phyloP scores from a whole-genome alignment of 1,140 invertebrate species.

The Lycorma delicatula region DNA sequence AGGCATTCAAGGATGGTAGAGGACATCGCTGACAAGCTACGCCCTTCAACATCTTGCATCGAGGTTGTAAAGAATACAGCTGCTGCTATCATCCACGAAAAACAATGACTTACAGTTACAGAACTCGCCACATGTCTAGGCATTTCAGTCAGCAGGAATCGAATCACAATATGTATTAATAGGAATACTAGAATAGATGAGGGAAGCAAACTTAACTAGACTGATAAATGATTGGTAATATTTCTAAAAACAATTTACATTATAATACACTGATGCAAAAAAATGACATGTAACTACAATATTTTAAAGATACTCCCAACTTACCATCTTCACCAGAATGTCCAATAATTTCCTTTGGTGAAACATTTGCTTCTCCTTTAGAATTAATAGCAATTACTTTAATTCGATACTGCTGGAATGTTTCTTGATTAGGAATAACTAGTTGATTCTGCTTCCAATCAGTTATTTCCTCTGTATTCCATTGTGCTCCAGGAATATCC shows the following conservation, averaged over 20 bases:
- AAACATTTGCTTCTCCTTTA: conserved; percentile 75
- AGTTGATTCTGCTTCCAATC: conserved; percentile 64
- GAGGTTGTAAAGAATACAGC: too few species aligned
- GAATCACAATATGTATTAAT: too few species aligned
- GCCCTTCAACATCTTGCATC: too few species aligned
- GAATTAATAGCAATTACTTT: conserved; percentile 90
- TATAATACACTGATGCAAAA: background rate
- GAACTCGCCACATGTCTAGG: background rate
- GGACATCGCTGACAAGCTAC: too few species aligned
- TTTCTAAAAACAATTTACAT: background rate
- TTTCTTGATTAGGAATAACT: conserved; percentile 73
- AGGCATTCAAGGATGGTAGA: too few species aligned
- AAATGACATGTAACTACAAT: too few species aligned
- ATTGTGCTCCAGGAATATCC: conserved; percentile 64
- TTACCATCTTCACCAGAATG: conserved; percentile 89
- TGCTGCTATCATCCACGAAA: too few species aligned
- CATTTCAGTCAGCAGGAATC: background rate
- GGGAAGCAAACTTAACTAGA: background rate
- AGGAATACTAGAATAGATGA: too few species aligned
- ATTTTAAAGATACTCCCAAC: conserved; percentile 18
- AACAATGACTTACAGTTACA: too few species aligned
- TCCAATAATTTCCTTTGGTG: conserved; percentile 72
- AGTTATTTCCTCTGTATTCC: conserved; percentile 60
- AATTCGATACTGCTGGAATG: conserved; percentile 83
- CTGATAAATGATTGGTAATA: background rate